Evolutionary conservation across 2,888 invertebrate genomes (phyloP).

Genomic region (Yponomeuta malinellus): DNA sequence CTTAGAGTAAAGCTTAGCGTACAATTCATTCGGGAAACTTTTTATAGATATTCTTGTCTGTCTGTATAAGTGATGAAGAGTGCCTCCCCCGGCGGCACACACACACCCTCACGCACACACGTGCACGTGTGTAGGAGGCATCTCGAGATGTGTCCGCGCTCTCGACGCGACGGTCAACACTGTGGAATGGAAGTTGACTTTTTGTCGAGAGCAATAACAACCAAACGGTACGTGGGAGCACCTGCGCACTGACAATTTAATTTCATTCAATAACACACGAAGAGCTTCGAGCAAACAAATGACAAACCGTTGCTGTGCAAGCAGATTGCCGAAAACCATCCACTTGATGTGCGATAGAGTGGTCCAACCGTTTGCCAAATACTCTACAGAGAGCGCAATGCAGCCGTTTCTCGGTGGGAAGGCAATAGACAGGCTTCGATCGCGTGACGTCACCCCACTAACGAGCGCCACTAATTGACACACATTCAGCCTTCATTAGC

Average conservation of each 20-base stretch:
- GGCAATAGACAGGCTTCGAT: neutral
- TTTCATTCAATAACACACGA: neutral
- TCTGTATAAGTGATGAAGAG: too few relatives aligned
- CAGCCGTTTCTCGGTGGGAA: neutral
- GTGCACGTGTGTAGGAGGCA: neutral
- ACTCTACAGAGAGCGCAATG: too few relatives aligned
- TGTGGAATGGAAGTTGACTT: neutral
- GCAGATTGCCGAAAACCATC: neutral
- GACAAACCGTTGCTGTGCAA: neutral
- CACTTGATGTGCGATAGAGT: neutral
- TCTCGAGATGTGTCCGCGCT: neutral
- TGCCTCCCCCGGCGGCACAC: too few relatives aligned
- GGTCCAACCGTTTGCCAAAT: too few relatives aligned
- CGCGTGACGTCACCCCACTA: neutral
- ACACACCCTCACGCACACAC: neutral
- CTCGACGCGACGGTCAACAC: neutral
- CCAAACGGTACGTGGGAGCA: conserved; percentile 1
- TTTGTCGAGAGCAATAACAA: conserved; percentile 3
- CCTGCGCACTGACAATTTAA: conserved; percentile 1
- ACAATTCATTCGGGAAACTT: too few relatives aligned
- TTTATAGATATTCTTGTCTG: too few relatives aligned
- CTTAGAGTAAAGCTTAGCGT: too few relatives aligned
- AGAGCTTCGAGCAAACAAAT: neutral
- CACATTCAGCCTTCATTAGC: neutral
- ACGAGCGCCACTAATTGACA: conserved; percentile 1